Evolutionary conservation across 2,888 invertebrate species (phyloP), one percentile per base, ranked within the genome.

Genomic region (Nephrotoma flavescens): DNA sequence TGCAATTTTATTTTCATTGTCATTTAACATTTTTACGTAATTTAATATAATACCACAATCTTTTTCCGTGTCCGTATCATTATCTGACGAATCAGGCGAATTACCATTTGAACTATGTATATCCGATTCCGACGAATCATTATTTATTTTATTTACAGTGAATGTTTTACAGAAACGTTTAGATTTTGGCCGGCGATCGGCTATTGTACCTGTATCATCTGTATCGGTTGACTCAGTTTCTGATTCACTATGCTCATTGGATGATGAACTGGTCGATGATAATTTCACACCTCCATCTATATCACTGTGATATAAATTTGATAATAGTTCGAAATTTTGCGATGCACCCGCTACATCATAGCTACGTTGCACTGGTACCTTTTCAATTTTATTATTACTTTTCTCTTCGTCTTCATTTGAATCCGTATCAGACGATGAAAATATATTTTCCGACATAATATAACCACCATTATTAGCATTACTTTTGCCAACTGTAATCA

Each of bases 131-230:
- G 94, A 94, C 2, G 94, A 94, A 31, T 92, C 92, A 86, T 90
- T 90, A 86, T 84, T 89, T 87, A 89, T 89, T 6, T 94, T 94
- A 89, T 95, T 95, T 31, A 95, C 95, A 0, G 95, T 94, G 89
- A 95, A 95, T 19, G 95, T 94, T 87, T 94, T 93, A 47, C 94
- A 94, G 89, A 95, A 95, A 57, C 92, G 90, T 86, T 92, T 92
- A 9, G 91, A 89, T 88, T 92, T 93, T 11, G 92, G 91, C 86
- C 92, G 92, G 0, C 89, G 92, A 92, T 90, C 94, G 89, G 90
- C 94, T 89, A 90, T 94, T 88, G 90, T 93, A 12, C 94, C 95
- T 0, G 92, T 93, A 88, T 93, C 93, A 88, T 93, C 92, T 19
- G 92, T 92, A 88, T 93, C 93, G 2, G 91, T 91, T 42, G 91